phyloP scores from a whole-genome alignment of 2,888 invertebrate species.

The Cancer borealis region DNA sequence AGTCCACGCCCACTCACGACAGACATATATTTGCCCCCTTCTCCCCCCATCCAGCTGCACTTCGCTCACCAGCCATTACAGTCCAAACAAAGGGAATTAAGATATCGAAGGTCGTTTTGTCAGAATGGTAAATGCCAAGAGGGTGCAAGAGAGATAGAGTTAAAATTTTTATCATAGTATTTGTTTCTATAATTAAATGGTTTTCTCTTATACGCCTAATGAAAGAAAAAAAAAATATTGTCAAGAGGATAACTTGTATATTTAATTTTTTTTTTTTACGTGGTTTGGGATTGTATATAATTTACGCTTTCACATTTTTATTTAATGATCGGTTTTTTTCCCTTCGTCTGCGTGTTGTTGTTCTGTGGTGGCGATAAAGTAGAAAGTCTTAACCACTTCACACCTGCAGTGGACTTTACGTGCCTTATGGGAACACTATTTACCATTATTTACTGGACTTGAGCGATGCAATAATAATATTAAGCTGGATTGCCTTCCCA shows the following conservation, averaged over 20 bases:
- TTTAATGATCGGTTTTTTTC: no score
- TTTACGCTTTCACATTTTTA: no score
- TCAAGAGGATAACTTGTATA: no score
- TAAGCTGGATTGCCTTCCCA: conserved; percentile 1
- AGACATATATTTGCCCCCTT: neutral
- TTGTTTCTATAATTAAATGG: no score
- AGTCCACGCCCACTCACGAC: neutral
- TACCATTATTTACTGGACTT: no score
- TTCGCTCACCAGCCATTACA: neutral
- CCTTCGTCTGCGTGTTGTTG: no score
- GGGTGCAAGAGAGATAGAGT: neutral
- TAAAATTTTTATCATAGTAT: no score
- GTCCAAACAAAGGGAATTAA: conserved; percentile 5
- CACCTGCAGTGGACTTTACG: neutral
- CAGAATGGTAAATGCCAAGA: neutral
- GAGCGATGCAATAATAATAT: neutral
- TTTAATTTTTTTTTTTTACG: no score
- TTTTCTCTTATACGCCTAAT: no score
- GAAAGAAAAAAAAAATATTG: no score
- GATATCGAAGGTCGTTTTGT: neutral
- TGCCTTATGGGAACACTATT: neutral
- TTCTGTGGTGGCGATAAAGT: neutral
- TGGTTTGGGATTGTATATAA: no score
- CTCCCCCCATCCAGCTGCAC: neutral
- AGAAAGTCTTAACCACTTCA: neutral